Percentiles rank a stretch among this genome's conserved stretches.
Evolutionary conservation across 2,888 invertebrate species (phyloP).

Genomic region (Ochropleura leucogaster): DNA sequence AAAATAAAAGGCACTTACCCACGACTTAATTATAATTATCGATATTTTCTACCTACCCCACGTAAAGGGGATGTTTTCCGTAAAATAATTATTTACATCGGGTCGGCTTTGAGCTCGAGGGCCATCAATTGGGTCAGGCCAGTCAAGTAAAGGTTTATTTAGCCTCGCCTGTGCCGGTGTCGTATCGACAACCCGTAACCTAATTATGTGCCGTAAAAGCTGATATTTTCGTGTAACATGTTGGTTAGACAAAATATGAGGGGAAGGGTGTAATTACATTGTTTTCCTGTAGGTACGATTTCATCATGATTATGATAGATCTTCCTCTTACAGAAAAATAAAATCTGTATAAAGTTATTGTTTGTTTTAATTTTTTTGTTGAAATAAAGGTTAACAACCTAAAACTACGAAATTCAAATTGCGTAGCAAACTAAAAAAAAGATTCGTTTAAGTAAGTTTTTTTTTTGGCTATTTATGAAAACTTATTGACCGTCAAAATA

Average conservation of each 20-base stretch:
- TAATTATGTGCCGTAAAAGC: conserved; percentile 35
- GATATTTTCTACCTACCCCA: neutral
- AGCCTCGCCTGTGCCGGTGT: conserved; percentile 24
- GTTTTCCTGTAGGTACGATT: conserved; percentile 14
- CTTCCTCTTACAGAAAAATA: neutral
- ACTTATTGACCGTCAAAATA: neutral
- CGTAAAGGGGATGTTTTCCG: conserved; percentile 29
- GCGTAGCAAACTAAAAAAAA: too few relatives aligned
- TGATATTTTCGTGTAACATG: conserved; percentile 21
- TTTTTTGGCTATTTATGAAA: too few relatives aligned
- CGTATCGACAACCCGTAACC: conserved; percentile 36
- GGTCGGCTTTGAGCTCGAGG: conserved; percentile 44
- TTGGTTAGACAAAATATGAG: neutral
- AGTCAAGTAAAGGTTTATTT: conserved; percentile 62
- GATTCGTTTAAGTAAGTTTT: too few relatives aligned
- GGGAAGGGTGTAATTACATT: conserved; percentile 15
- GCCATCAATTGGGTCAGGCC: conserved; percentile 67
- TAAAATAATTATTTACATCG: conserved; percentile 48
- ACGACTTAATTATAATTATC: conserved; percentile 19
- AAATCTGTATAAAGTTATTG: neutral
- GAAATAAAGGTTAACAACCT: too few relatives aligned
- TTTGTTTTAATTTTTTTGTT: too few relatives aligned
- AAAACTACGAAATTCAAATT: too few relatives aligned
- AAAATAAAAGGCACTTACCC: neutral
- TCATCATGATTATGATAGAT: neutral